Evolutionary conservation across 2,888 invertebrate genomes (phyloP), one percentile per base, ranked within the genome.

Genomic region (Drymonia ruficornis): DNA sequence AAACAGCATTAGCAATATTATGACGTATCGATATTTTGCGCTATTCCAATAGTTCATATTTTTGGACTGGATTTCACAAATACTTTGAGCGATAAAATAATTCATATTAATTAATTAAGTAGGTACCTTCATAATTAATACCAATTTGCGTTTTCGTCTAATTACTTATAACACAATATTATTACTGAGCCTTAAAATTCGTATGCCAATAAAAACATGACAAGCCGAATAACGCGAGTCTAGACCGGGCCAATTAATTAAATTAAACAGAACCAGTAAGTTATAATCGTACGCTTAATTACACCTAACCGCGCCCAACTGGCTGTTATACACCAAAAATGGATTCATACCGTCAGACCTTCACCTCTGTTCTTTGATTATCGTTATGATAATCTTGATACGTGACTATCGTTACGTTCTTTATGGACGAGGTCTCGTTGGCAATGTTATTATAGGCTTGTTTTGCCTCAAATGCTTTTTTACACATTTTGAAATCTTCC

Each of bases 291-390:
- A 54, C 18, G 36, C 47, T 53, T 48, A 59, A 57, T 54, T 59
- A 47, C 53, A 50, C 8, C 34, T 31, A 49, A 52, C 54, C 40
- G 16, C 53, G 53, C 59, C 52, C 44, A 53, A 18, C 6, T 4
- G 23, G 29, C 2, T 49, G 47, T 11, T 49, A 42, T 52, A 28
- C 6, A 15, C 38, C 40, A 47, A 61, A 58, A 63, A 58, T 50
- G 45, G 18, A 16, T 16, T 46, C 50, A 36, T 18, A 36, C 48
- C 45, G 42, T 50, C 42, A 57, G 60, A 62, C 74, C 72, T 77
- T 76, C 63, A 73, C 70, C 69, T 72, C 65, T 72, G 57, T 49
- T 49, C 50, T 56, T 55, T 60, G 61, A 65, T 74, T 63, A 72
- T 68, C 67, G 56, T 50, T 18, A 49, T 46, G 61, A 64, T 65